Base-by-base conservation (phyloP, 2,888 invertebrate genomes). In the Phlogophora meticulosa region DNA sequence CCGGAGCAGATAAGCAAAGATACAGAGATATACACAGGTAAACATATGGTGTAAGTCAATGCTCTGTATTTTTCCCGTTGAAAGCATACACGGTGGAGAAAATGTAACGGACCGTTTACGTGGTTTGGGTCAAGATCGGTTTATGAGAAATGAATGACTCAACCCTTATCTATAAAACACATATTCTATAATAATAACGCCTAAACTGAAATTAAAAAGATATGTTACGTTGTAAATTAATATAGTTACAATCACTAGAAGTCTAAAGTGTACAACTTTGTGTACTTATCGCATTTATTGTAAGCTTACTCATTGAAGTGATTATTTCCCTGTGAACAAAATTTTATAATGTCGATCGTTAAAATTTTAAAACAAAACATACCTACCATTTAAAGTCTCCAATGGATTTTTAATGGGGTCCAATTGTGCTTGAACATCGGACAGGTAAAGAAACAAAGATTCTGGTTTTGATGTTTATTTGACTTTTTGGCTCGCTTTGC, bases 1-100 rank as follows among this genome's bases (percentile, higher is more conserved):
- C 85, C 82, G 82, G 84, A 83, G 75, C 78, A 85, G 89, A 92
- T 90, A 90, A 86, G 80, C 81, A 84, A 71, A 79, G 72, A 82
- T 83, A 75, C 71, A 68, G 61, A 55, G 61, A 70, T 68, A 75
- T 79, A 83, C 79, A 81, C 79, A 79, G 80, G 73, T 75, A 62
- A 70, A 60, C 78, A 67, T 68, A 78, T 79, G 61, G 78, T 78
- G 72, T 71, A 76, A 75, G 72, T 75, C 73, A 68, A 68, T 74
- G 75, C 57, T 73, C 78, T 73, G 68, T 60, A 67, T 72, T 68
- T 72, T 71, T 70, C 64, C 64, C 61, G 59, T 67, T 79, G 34
- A 68, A 66, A 51, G 51, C 40, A 67, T 66, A 67, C 52, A 67
- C 45, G 15, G 9, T 51, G 46, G 40, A 49, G 67, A 55, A 59